These are phyloP conservation scores for Festucalex cinctus DNA, from an alignment of 2,113 vertebrate species.

Conservation along the genomic window DNA sequence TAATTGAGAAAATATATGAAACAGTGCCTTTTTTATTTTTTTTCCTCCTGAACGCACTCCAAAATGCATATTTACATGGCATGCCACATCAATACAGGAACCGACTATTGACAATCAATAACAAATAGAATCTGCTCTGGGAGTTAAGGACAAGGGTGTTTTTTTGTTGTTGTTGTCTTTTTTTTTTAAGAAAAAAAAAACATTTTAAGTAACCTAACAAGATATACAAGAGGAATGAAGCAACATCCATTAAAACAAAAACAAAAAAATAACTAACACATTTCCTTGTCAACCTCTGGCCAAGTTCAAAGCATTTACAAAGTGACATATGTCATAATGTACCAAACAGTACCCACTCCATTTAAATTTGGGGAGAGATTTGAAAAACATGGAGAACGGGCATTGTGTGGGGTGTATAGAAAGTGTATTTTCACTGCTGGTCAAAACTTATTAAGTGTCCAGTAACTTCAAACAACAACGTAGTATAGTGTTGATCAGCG, in stretches of 20 bases:
- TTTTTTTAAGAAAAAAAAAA: conserved; percentile 9
- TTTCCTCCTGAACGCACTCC: conserved; percentile 69
- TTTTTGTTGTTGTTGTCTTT: neutral
- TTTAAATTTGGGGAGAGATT: neutral
- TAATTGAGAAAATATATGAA: conserved; percentile 60
- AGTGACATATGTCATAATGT: conserved; percentile 43
- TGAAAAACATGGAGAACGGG: conserved; percentile 1
- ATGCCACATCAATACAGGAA: conserved; percentile 80
- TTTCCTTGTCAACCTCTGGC: conserved; percentile 37
- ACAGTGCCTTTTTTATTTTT: conserved; percentile 78
- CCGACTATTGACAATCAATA: conserved; percentile 72
- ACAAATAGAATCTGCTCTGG: conserved; percentile 68
- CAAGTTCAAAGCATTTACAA: conserved; percentile 28
- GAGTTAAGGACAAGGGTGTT: conserved; percentile 30
- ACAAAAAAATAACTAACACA: conserved; percentile 38
- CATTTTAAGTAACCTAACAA: conserved; percentile 41
- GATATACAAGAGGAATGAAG: conserved; percentile 51
- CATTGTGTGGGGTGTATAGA: neutral
- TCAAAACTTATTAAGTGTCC: conserved; percentile 23
- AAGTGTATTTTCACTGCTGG: neutral
- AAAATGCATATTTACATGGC: conserved; percentile 83
- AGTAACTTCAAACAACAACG: conserved; percentile 40
- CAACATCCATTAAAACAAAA: conserved; percentile 51
- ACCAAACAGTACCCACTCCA: conserved; percentile 2
- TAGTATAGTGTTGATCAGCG: conserved; percentile 40